phyloP scores from a whole-genome alignment of 2,888 invertebrate genomes.

The Caenorhabditis sulstoni region DNA sequence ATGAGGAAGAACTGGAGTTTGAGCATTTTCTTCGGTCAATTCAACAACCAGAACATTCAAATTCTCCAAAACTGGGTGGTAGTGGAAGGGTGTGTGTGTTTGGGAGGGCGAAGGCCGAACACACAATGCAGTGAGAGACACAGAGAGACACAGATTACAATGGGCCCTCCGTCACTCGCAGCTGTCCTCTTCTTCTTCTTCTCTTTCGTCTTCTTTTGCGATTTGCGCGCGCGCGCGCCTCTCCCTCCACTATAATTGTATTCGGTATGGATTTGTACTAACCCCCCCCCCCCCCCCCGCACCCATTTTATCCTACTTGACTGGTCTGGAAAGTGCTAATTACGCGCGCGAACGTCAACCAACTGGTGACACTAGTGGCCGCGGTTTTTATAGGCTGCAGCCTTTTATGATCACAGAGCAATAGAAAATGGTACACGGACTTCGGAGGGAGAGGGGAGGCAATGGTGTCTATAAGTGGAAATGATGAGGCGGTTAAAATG shows the following conservation, averaged over 20 bases:
- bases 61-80: neutral
- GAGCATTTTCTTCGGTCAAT: no score
- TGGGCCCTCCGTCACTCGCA: conserved; percentile 27
- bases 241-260: conserved; percentile 21
- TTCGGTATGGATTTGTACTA: conserved; percentile 20
- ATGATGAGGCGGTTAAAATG: conserved; percentile 19
- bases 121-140: neutral
- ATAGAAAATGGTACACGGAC: no score
- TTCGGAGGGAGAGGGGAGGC: no score
- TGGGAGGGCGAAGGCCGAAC: neutral
- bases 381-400: no score
- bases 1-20: no score
- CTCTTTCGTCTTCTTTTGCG: no score
- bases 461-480: neutral
- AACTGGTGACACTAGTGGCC: no score
- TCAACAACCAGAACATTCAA: no score
- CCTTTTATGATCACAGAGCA: conserved; percentile 14
- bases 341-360: no score
- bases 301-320: no score
- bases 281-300: no score
- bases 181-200: neutral
- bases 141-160: conserved; percentile 17
- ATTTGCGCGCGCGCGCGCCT: neutral
- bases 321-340: conserved; percentile 23
- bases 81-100: neutral